A percentile compares a stretch with the other conserved stretches of the same genome.
phyloP scores from a whole-genome alignment of 1,140 invertebrate genomes.

The Sycobia sp. region DNA sequence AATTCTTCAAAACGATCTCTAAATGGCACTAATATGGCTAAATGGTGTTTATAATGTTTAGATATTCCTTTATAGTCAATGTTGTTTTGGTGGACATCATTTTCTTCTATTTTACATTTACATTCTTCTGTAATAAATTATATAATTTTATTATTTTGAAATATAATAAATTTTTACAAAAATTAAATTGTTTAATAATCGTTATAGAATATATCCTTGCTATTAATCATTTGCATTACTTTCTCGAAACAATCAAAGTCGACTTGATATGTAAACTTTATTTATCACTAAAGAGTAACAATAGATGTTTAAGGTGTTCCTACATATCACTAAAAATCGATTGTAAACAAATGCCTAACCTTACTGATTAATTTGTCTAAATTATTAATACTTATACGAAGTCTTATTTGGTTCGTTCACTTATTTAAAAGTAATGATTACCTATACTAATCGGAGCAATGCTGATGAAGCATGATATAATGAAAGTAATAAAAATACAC shows the following conservation, averaged over 20 bases:
- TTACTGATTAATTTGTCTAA: conserved; percentile 7
- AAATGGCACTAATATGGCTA: conserved; percentile 91
- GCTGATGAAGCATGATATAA: conserved; percentile 55
- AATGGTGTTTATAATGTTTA: conserved; percentile 54
- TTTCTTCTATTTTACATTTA: conserved; percentile 44
- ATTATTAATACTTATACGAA: neutral
- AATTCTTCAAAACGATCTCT: conserved; percentile 95
- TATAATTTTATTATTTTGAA: too few relatives aligned
- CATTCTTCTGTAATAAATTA: conserved; percentile 49
- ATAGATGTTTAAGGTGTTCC: too few relatives aligned
- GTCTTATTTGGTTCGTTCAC: too few relatives aligned
- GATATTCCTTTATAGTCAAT: conserved; percentile 16
- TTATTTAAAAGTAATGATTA: conserved; percentile 37
- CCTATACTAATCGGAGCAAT: conserved; percentile 53
- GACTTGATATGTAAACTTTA: too few relatives aligned
- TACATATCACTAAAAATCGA: neutral
- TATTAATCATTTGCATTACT: too few relatives aligned
- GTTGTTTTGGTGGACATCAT: conserved; percentile 30
- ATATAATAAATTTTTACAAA: too few relatives aligned
- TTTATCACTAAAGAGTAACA: too few relatives aligned
- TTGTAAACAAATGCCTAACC: conserved; percentile 26
- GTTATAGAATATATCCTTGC: too few relatives aligned
- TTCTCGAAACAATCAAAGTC: too few relatives aligned
- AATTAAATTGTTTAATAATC: too few relatives aligned
- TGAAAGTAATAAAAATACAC: conserved; percentile 55